Evolutionary conservation across 2,888 invertebrate genomes (phyloP), one percentile per base, ranked within the genome.

Genomic region (Athripsodes cinereus): DNA sequence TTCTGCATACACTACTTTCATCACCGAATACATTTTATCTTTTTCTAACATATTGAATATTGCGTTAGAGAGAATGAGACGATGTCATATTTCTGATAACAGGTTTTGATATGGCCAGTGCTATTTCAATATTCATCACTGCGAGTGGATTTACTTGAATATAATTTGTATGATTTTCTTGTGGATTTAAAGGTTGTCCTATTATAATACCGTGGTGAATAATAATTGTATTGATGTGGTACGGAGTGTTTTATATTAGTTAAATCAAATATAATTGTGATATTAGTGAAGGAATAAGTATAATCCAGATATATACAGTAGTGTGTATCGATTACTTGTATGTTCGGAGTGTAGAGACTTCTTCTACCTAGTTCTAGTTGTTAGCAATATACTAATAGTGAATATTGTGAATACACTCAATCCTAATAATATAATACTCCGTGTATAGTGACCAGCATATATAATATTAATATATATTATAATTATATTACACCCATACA

Each of bases 101-200:
- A 60, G 57, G 60, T 60, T 60, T 57, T 57, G 60, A 60, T 57
- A 60, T 60, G 60, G 60, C 60, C 57, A 60, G 60, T 60, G 53
- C 60, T 60, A 54, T 57, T 57, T 57, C 60, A 54, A 60, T 57
- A 53, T 56, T 56, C 59, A 59, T 56, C 56, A 56, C 59, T 59
- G 53, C 56, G 53, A 59, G 55, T 56, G 59, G 56, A 53, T 59
- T 59, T 56, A 60, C 60, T 60, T 51, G 16, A 40, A 40, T 57
- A 53, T 57, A 51, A 60, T 60, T 60, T 60, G 53, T 53, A 60
- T 60, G 60, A 60, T 60, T 60, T 60, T 60, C 54, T 49, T 54
- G 53, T 51, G 44, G 56, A 53, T 54, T 57, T 56, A 53, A 59
- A 53, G 56, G 53, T 56, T 60, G 60, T 46, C 50, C 52, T 56